Percentiles rank a stretch among this genome's conserved stretches.
Conservation (phyloP, 2,113 vertebrate genomes). For the Ictidomys tridecemlineatus region DNA sequence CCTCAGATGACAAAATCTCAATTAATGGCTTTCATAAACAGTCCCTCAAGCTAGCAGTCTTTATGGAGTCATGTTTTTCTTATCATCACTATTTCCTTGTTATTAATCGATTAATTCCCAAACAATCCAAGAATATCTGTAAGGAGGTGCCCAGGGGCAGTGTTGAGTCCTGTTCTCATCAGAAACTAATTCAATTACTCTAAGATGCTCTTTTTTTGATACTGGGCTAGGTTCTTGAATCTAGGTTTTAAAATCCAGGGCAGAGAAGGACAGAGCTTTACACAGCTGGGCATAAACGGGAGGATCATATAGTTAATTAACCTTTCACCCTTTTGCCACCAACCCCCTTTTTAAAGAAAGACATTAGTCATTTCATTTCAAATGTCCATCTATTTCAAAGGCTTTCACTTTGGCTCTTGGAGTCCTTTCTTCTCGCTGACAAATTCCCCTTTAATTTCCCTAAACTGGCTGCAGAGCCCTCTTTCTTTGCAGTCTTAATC, state of each 20-base stretch:
- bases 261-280: slow-evolving; percentile 81
- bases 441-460: slow-evolving; percentile 89
- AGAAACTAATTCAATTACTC: slow-evolving; percentile 87
- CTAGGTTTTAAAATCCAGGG: slow-evolving; percentile 81
- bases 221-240: slow-evolving; percentile 82
- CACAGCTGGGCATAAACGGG: slow-evolving; percentile 89
- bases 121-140: slow-evolving; percentile 48
- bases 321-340: slow-evolving; percentile 85
- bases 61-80: slow-evolving; percentile 19
- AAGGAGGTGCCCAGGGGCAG: slow-evolving; percentile 54
- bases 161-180: slow-evolving; percentile 63
- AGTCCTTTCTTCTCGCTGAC: slow-evolving; percentile 83
- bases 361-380: slow-evolving; percentile 82
- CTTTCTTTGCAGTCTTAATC: slow-evolving; percentile 89
- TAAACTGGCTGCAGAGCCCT: slow-evolving; percentile 86
- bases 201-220: slow-evolving; percentile 77
- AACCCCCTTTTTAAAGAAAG: slow-evolving; percentile 83
- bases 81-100: slow-evolving; percentile 72
- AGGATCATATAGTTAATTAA: slow-evolving; percentile 90
- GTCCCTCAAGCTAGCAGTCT: slow-evolving; percentile 65
- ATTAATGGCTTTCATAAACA: slow-evolving; percentile 63
- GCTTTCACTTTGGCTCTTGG: slow-evolving; percentile 67
- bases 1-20: slow-evolving; percentile 67
- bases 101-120: slow-evolving; percentile 77
- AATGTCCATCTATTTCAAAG: slow-evolving; percentile 83